Percentiles rank a stretch among this genome's conserved stretches.
Conservation (phyloP, 2,113 vertebrate genomes). For the Microcebus griseorufus region DNA sequence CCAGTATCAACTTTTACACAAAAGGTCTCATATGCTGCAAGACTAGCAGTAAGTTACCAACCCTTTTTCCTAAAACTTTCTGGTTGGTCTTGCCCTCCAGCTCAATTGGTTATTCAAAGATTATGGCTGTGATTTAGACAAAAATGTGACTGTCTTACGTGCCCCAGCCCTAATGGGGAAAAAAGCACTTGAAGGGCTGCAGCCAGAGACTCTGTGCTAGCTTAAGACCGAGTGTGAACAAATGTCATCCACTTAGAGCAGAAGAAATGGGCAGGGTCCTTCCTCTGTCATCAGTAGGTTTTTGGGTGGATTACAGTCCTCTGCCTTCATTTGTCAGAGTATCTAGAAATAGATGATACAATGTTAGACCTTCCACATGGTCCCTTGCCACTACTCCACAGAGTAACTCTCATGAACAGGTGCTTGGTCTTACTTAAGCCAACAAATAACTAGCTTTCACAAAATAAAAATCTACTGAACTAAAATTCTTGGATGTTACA, state of each 20-base stretch:
- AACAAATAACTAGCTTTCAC: not conserved
- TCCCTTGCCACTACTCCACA: not conserved
- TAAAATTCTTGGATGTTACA: not conserved
- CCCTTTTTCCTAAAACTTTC: not conserved
- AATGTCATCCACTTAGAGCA: not conserved
- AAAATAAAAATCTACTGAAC: not conserved
- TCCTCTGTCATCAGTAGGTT: no score
- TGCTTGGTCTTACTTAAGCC: not conserved
- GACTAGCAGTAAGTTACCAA: not conserved
- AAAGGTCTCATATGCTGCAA: not conserved
- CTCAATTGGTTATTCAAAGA: not conserved
- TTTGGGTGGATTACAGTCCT: not conserved
- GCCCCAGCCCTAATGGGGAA: not conserved
- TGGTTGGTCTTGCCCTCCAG: not conserved
- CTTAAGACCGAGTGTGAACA: not conserved
- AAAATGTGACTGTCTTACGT: not conserved
- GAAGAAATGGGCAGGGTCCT: not conserved
- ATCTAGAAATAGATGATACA: not conserved
- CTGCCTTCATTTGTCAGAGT: not conserved
- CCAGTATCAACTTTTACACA: not conserved
- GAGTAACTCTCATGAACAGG: not conserved
- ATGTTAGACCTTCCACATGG: not conserved
- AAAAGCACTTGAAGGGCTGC: not conserved
- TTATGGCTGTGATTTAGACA: not conserved
- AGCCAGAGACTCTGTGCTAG: not conserved